These are phyloP conservation scores for Chrysolina oricalcia DNA, from an alignment of 2,888 invertebrate genomes.

Conservation along the genomic window DNA sequence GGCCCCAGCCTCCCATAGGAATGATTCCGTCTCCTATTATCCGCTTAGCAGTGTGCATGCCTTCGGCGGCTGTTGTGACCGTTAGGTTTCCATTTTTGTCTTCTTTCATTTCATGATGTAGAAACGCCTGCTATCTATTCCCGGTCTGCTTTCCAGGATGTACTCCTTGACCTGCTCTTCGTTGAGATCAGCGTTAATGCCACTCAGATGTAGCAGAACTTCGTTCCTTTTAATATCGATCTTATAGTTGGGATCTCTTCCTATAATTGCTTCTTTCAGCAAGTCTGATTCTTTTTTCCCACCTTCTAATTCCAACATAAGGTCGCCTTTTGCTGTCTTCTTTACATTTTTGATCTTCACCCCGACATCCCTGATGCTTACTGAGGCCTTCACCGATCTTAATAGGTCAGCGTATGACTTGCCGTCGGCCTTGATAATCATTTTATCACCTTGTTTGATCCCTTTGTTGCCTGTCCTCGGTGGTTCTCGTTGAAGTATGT, in stretches of 20 bases:
- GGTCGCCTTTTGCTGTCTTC: conserved; percentile 27
- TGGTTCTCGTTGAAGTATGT: neutral
- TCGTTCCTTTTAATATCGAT: neutral
- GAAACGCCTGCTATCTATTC: neutral
- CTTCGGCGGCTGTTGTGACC: neutral
- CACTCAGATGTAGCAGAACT: conserved; percentile 5
- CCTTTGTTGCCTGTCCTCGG: neutral
- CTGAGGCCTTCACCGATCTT: conserved; percentile 6
- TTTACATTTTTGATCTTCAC: conserved; percentile 7
- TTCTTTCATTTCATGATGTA: neutral
- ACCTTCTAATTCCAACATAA: conserved; percentile 14
- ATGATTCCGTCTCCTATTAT: neutral
- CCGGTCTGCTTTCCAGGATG: neutral
- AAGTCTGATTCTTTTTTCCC: conserved; percentile 2
- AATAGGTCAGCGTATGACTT: conserved; percentile 16
- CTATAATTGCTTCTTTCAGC: conserved; percentile 25
- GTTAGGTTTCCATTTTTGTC: neutral
- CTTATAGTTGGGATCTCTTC: neutral
- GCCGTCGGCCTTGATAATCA: conserved; percentile 18
- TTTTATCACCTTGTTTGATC: neutral
- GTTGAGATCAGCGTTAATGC: neutral
- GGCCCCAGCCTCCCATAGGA: neutral
- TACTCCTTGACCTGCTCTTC: conserved; percentile 4
- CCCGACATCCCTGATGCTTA: conserved; percentile 8
- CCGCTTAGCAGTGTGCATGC: neutral